A percentile compares a stretch with the other conserved stretches of the same genome.
These are phyloP conservation scores for Drosophila kanapiae DNA, from an alignment of 1,140 invertebrate species.

Conservation along the genomic window DNA sequence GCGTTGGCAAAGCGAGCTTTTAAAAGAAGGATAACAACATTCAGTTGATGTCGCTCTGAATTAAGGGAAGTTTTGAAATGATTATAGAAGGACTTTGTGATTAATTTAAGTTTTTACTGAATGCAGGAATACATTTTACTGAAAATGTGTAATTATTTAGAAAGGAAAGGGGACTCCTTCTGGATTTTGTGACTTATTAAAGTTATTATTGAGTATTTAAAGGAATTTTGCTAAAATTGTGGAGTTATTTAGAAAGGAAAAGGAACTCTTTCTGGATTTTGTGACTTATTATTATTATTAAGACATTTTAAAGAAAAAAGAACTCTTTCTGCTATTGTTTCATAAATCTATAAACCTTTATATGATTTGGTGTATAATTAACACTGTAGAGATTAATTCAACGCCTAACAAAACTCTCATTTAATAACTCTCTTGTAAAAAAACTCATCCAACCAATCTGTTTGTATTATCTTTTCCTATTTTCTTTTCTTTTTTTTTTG, in stretches of 20 bases:
- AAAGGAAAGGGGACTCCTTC: too few relatives aligned
- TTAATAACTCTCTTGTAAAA: neutral
- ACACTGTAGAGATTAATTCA: constrained; percentile 16
- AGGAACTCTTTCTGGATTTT: too few relatives aligned
- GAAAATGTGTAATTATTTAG: too few relatives aligned
- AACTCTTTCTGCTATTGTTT: neutral
- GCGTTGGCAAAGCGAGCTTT: constrained; percentile 23
- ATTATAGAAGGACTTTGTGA: neutral
- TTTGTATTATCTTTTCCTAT: constrained; percentile 8
- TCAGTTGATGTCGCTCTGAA: neutral
- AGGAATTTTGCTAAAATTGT: neutral
- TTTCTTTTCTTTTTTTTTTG: neutral
- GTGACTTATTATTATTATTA: too few relatives aligned
- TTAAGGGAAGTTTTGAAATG: constrained; percentile 1
- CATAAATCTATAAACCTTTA: neutral
- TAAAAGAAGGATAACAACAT: constrained; percentile 16
- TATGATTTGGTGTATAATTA: neutral
- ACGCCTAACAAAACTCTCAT: constrained; percentile 16
- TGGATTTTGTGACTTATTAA: too few relatives aligned
- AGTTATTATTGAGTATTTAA: too few relatives aligned
- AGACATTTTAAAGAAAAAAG: neutral
- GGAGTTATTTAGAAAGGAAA: too few relatives aligned
- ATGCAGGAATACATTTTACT: neutral
- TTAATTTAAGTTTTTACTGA: neutral
- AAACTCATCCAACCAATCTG: constrained; percentile 11